phyloP scores from a whole-genome alignment of 2,888 invertebrate species.

The Ochropleura leucogaster region DNA sequence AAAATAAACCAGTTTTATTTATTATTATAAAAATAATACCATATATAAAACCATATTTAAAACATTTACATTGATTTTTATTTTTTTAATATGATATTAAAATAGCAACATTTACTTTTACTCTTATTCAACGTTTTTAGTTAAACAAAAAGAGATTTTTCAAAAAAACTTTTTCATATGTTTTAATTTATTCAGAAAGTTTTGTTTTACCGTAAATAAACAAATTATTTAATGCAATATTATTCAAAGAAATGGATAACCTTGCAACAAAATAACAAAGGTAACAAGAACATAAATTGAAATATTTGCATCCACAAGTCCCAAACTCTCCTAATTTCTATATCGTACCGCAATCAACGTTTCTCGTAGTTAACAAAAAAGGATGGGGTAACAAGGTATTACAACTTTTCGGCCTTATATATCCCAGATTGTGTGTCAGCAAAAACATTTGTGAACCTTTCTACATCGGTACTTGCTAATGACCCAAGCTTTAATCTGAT shows the following conservation, averaged over 20 bases:
- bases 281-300: not conserved
- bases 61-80: too few relatives aligned
- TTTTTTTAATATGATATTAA: too few relatives aligned
- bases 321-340: slow-evolving; percentile 15
- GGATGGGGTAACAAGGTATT: slow-evolving; percentile 31
- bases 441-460: slow-evolving; percentile 47
- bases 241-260: not conserved
- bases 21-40: not conserved
- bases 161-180: too few relatives aligned
- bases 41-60: too few relatives aligned
- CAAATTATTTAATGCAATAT: too few relatives aligned
- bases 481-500: slow-evolving; percentile 21
- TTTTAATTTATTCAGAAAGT: too few relatives aligned
- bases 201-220: too few relatives aligned
- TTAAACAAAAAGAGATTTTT: too few relatives aligned
- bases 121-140: too few relatives aligned
- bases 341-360: slow-evolving; percentile 34
- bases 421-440: slow-evolving; percentile 33
- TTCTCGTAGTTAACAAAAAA: slow-evolving; percentile 46
- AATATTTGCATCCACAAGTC: slow-evolving; percentile 4
- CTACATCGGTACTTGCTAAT: slow-evolving; percentile 34
- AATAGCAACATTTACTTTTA: too few relatives aligned
- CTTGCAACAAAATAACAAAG: not conserved
- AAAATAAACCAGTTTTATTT: not conserved
- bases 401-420: slow-evolving; percentile 40